Evolutionary conservation across 2,888 invertebrate genomes (phyloP), one percentile per base, ranked within the genome.

Genomic region (Glomeris marginata): DNA sequence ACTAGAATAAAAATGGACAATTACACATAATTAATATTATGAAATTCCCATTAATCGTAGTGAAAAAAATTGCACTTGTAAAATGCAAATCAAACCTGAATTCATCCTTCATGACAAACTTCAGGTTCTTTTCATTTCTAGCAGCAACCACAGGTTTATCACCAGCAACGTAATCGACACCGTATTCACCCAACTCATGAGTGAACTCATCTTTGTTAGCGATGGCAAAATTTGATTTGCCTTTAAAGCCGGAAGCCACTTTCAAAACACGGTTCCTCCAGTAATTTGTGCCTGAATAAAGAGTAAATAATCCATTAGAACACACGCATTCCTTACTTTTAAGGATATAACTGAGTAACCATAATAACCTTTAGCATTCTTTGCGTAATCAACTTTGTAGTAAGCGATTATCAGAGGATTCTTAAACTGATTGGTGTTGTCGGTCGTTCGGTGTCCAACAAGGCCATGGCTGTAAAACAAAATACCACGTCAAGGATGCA

Each of bases 201-300:
- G 84, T 82, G 76, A 95, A 95, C 60, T 94, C 91, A 61, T 87
- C 87, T 66, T 85, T 87, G 65, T 84, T 80, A 67, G 91, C 84
- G 57, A 99, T 75, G 1, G 94, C 94, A 72, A 95, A 98, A 58
- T 72, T 79, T 37, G 83, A 75, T 42, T 76, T 74, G 33, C 73
- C 74, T 43, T 74, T 66, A 64, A 76, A 73, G 55, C 79, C 76
- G 64, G 85, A 77, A 53, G 83, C 85, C 11, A 86, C 81, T 72
- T 95, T 95, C 60, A 95, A 76, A 46, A 95, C 80, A 58, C 95
- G 80, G 72, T 95, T 95, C 62, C 94, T 82, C 95, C 97, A 98
- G 74, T 98, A 98, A 72, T 98, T 95, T 47, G 95, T 94, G 45
- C 91, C 72, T 71, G 50, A 34, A 57, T 55, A 48, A 44, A 18